Evolutionary conservation across 2,113 vertebrate species (phyloP), one percentile per base, ranked within the genome.

Genomic region (Formicarius rufipectus): DNA sequence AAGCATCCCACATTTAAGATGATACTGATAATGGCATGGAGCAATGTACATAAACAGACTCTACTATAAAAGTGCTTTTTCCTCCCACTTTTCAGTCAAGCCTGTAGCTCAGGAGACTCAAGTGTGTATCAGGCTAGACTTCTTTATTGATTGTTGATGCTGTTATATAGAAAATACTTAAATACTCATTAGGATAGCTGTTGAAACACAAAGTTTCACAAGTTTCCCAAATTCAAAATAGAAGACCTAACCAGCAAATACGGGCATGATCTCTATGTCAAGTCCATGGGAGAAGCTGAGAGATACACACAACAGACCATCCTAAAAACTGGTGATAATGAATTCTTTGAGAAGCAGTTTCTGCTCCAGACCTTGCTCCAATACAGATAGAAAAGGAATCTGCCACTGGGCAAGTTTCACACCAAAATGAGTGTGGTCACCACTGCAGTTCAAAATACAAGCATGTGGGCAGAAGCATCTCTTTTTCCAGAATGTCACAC

Each of bases 301-400:
- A 88, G 11, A 68, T 11, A 47, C 33, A 63, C 12, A 42, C 9
- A 35, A 14, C 27, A 63, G 71, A 72, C 21, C 6, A 82, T 40
- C 17, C 37, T 30, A 60, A 44, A 82, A 58, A 69, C 37, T 44
- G 40, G 53, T 67, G 64, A 68, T 59, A 67, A 67, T 31, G 8
- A 15, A 87, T 77, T 77, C 39, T 64, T 39, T 60, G 44, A 90
- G 74, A 69, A 88, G 50, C 25, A 64, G 49, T 12, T 84, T 84
- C 78, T 82, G 17, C n/a, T 93, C 39, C 52, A 92, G 56, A 78
- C 33, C 53, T 68, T 93, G 40, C 45, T 85, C 53, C 37, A 82
- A 76, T 17, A 56, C 22, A 91, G 80, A 73, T 4, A 79, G 47
- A 84, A 79, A 56, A 58, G 17, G 10, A 85, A 83, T 40, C 25